phyloP scores from a whole-genome alignment of 2,888 invertebrate species.

The Aleiodes alternator region DNA sequence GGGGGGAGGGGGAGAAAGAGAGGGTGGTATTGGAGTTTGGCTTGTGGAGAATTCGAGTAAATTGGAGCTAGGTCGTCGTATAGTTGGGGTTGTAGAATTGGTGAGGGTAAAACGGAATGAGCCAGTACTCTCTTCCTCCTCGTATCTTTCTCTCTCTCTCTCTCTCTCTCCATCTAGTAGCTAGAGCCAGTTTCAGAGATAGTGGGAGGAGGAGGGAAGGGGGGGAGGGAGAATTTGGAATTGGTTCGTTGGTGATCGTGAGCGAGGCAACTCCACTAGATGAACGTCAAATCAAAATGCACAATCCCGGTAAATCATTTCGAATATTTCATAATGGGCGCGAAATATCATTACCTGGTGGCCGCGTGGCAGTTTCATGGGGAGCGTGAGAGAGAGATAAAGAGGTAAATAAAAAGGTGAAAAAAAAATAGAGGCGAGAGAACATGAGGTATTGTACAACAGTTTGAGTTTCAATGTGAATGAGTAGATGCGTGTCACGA shows the following conservation, averaged over 20 bases:
- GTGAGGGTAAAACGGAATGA: constrained; percentile 32
- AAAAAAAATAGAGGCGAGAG: constrained; percentile 17
- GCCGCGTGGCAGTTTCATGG: constrained; percentile 35
- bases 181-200: not conserved
- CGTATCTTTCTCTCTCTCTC: not conserved
- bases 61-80: constrained; percentile 45
- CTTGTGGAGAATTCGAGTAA: constrained; percentile 48
- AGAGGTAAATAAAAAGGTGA: constrained; percentile 38
- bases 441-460: constrained; percentile 29
- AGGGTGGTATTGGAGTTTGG: constrained; percentile 37
- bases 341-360: constrained; percentile 71
- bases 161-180: not conserved
- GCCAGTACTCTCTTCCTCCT: not conserved
- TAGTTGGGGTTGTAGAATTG: constrained; percentile 18
- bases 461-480: constrained; percentile 47
- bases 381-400: constrained; percentile 34
- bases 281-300: constrained; percentile 73
- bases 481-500: constrained; percentile 63
- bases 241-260: constrained; percentile 55
- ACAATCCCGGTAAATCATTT: constrained; percentile 73
- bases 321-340: constrained; percentile 74
- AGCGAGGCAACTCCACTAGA: constrained; percentile 52
- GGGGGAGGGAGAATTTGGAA: constrained; percentile 42
- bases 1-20: not conserved
- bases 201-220: constrained; percentile 5